Evolutionary conservation across 2,113 vertebrate species (phyloP), one percentile per base, ranked within the genome.

Genomic region (Micronycteris hirsuta): DNA sequence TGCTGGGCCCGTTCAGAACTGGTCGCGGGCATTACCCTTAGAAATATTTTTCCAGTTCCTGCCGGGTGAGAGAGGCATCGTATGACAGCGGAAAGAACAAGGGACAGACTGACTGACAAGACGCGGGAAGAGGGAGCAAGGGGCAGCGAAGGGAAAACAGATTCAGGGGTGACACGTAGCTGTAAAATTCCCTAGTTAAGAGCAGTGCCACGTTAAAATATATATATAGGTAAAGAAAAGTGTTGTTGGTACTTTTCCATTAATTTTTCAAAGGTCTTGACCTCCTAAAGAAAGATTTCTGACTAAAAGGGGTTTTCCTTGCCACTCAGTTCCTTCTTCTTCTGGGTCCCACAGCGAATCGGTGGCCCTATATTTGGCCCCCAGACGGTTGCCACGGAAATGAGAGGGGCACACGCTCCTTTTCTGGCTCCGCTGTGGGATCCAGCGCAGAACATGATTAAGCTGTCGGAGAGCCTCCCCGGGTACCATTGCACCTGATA

Each of bases 281-380:
- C 92, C 96, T 86, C 96, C 91, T 89, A 68, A 94, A 95, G 81
- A 96, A 93, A 93, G 86, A 36, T 80, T 94, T 97, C 83, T 94
- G 97, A 97, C 94, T 96, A 97, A 97, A 43, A 93, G 96, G 97
- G 96, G 96, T 86, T 97, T 97, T 97, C 97, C 97, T 96, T 56
- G 45, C 83, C 83, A 78, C 54, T 61, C 36, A 78, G 95, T 94
- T 88, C 43, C 88, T 95, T 56, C 71, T 89, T 78, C 33, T 54
- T 58, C 63, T 14, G 54, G 78, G 84, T 92, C 96, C 97, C 73
- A 74, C 74, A 65, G 56, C 52, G 36, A 93, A 93, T 70, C 58
- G 77, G 49, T 86, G 28, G 38, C 74, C 93, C 89, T 65, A 15
- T 78, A 85, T 82, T 94, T 94, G 96, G 96, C 41, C 85, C 85